Evolutionary conservation across 2,888 invertebrate species (phyloP).

Genomic region (Norana najaformis): DNA sequence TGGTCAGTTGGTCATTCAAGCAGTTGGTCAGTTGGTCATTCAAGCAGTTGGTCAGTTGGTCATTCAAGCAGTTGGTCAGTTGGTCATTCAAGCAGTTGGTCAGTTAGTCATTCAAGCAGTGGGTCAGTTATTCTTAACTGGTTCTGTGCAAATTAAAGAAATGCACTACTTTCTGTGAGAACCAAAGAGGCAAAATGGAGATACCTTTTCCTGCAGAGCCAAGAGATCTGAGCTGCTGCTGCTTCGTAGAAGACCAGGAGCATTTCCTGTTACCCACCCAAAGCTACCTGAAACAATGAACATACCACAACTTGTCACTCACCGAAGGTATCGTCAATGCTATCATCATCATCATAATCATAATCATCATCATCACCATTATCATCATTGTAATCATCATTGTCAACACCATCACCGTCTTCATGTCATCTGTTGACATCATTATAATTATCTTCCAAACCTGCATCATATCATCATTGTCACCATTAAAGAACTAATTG

Average conservation of each 20-base stretch:
- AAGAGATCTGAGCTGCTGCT: slow-evolving; percentile 29
- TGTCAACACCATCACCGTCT: not conserved
- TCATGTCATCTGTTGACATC: not conserved
- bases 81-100: too few species aligned
- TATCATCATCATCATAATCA: not conserved
- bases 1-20: too few species aligned
- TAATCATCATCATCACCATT: not conserved
- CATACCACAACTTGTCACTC: not conserved
- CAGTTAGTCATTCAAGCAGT: too few species aligned
- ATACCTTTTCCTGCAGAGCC: slow-evolving; percentile 36
- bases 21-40: too few species aligned
- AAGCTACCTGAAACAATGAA: not conserved
- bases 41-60: too few species aligned
- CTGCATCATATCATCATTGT: too few species aligned
- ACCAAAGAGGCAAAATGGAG: not conserved
- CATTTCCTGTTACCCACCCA: slow-evolving; percentile 33
- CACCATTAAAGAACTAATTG: not conserved
- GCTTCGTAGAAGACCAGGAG: slow-evolving; percentile 21
- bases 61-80: too few species aligned
- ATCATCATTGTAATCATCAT: not conserved
- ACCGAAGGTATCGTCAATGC: not conserved
- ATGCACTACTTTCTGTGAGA: not conserved
- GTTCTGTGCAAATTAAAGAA: not conserved
- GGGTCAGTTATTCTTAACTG: too few species aligned
- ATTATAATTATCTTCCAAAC: not conserved